These are phyloP conservation scores for Nycteola revayana DNA, from an alignment of 2,888 invertebrate genomes.

Conservation along the genomic window DNA sequence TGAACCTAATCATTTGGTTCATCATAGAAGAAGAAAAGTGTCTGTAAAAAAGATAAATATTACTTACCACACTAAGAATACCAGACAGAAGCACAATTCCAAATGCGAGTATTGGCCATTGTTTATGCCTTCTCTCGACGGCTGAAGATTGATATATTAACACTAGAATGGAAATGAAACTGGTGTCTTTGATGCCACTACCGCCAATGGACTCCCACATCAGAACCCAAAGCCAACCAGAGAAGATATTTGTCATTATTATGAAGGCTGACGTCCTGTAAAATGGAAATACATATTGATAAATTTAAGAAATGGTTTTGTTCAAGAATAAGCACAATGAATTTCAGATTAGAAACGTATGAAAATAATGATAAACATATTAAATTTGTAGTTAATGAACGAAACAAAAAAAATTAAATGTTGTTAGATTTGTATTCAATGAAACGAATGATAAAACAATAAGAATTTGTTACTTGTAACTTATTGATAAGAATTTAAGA, in stretches of 20 bases:
- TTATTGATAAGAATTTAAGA: too few species aligned
- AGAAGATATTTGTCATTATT: conserved; percentile 77
- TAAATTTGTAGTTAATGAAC: too few species aligned
- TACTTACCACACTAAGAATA: conserved; percentile 83
- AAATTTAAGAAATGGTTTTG: too few species aligned
- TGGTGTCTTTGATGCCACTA: conserved; percentile 63
- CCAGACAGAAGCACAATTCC: conserved; percentile 81
- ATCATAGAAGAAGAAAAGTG: too few species aligned
- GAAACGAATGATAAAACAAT: too few species aligned
- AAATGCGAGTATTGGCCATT: conserved; percentile 82
- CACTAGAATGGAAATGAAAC: conserved; percentile 82
- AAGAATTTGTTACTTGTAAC: too few species aligned
- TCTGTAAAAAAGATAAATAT: neutral
- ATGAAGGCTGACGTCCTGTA: conserved; percentile 83
- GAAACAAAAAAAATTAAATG: too few species aligned
- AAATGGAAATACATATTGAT: conserved; percentile 20
- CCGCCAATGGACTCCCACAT: conserved; percentile 78
- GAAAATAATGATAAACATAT: too few species aligned
- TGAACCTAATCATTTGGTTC: too few species aligned
- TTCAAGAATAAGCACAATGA: too few species aligned
- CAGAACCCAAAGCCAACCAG: conserved; percentile 82
- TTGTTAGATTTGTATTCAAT: too few species aligned
- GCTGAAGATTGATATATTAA: conserved; percentile 83
- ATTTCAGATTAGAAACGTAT: too few species aligned
- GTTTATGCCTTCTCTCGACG: conserved; percentile 64